Conservation (phyloP, 2,888 invertebrate genomes). For the Philereme vetulata region DNA sequence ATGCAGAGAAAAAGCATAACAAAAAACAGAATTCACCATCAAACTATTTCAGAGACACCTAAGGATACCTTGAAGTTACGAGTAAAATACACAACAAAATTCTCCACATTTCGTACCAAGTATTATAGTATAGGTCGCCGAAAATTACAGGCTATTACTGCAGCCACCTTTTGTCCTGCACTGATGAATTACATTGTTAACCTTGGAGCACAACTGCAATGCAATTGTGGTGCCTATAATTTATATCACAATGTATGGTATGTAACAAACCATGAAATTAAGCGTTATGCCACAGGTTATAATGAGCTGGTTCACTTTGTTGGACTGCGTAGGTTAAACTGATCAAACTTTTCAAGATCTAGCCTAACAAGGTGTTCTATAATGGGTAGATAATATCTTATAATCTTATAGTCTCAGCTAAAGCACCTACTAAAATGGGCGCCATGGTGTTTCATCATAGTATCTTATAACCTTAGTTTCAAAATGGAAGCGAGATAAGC, state of each 20-base stretch:
- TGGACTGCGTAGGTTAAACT: background rate
- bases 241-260: constrained; percentile 33
- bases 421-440: no score
- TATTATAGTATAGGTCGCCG: constrained; percentile 19
- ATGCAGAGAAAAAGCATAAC: no score
- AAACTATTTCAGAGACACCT: background rate
- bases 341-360: no score
- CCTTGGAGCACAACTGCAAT: constrained; percentile 39
- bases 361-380: no score
- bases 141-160: constrained; percentile 26
- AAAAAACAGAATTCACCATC: no score
- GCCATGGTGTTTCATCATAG: no score
- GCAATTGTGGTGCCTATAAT: constrained; percentile 34
- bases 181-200: constrained; percentile 31
- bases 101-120: constrained; percentile 7
- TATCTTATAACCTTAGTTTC: no score
- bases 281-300: constrained; percentile 27
- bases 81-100: constrained; percentile 6
- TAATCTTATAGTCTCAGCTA: no score
- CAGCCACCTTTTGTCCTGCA: constrained; percentile 25
- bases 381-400: no score
- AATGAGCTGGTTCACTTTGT: constrained; percentile 20
- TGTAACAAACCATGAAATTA: constrained; percentile 52
- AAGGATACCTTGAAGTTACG: background rate
- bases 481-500: no score